Evolutionary conservation across 2,113 vertebrate species (phyloP), one percentile per base, ranked within the genome.

Genomic region (Salvator merianae): DNA sequence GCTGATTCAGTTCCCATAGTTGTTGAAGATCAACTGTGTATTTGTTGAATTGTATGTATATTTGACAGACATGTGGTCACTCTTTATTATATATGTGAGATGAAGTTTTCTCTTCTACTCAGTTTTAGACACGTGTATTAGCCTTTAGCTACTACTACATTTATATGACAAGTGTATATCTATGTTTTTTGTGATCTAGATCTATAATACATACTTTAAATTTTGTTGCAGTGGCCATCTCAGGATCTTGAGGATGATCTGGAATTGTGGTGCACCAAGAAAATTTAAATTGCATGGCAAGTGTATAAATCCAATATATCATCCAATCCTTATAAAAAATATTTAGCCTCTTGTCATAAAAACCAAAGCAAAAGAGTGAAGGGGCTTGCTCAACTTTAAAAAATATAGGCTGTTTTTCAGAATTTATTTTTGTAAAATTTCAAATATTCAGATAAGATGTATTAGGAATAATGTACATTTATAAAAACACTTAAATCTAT

Each of bases 401-500:
- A n/a, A 68, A 76, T 4, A 32, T 77, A 90, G 89, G 43, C 50
- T 87, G 89, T 89, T 40, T 72, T 1, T 2, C 86, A 89, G 89
- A 93, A 90, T 87, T 65, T 87, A 90, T 53, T 9, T 47, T 47
- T 47, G 10, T 47, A 47, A 47, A 47, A 47, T 9, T 9, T 47
- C 43, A 47, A 47, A 9, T 9, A 47, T 2, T 47, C 10, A 9
- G 10, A 1, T 47, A 7, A 47, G 43, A 47, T 2, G 43, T 9
- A 47, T 47, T 47, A 9, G 43, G 43, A 5, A 47, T 7, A 47
- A 47, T 9, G 43, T 47, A 9, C 43, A 47, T 47, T 47, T 47
- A 47, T 47, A 47, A 9, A 47, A 47, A 9, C 55, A 59, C 18
- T 59, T 59, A 13, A 59, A 18, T 59, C 18, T 59, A 20, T 59